Percentiles rank a stretch among this genome's conserved stretches.
Evolutionary conservation across 2,888 invertebrate genomes (phyloP).

Genomic region (Archaeoteleia sp.): DNA sequence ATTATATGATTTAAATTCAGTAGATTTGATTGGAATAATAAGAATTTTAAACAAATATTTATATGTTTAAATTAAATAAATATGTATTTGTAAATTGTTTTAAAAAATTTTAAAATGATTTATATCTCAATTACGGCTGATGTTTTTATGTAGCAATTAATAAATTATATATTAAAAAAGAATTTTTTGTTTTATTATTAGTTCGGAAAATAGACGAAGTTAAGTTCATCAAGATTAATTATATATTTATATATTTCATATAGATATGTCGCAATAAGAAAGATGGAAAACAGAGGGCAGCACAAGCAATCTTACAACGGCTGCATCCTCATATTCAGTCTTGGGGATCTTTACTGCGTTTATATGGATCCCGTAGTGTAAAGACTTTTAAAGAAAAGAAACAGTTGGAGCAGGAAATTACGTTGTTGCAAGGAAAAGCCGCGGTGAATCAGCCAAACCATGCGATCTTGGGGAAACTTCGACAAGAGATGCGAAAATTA

Average conservation of each 20-base stretch:
- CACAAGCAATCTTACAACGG: conserved; percentile 92
- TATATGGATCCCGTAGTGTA: conserved; percentile 94
- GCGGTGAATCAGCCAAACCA: conserved; percentile 93
- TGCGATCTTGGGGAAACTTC: conserved; percentile 90
- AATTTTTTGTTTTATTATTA: no score
- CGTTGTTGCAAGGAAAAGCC: conserved; percentile 90
- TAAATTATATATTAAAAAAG: background rate
- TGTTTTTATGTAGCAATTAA: no score
- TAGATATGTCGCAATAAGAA: conserved; percentile 94
- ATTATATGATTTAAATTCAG: no score
- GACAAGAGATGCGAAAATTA: conserved; percentile 87
- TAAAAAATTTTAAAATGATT: no score
- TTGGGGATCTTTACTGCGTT: conserved; percentile 94
- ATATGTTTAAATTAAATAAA: no score
- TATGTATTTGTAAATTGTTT: no score
- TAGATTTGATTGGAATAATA: no score
- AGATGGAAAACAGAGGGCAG: conserved; percentile 96
- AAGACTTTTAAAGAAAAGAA: conserved; percentile 95
- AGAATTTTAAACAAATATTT: no score
- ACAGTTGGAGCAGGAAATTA: conserved; percentile 93
- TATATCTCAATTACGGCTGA: no score
- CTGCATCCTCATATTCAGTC: conserved; percentile 95
- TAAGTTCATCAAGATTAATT: no score
- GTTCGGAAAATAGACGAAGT: no score
- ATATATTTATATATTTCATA: conserved; percentile 19